phyloP scores from a whole-genome alignment of 2,888 invertebrate genomes.

The Platycheirus rosarum region DNA sequence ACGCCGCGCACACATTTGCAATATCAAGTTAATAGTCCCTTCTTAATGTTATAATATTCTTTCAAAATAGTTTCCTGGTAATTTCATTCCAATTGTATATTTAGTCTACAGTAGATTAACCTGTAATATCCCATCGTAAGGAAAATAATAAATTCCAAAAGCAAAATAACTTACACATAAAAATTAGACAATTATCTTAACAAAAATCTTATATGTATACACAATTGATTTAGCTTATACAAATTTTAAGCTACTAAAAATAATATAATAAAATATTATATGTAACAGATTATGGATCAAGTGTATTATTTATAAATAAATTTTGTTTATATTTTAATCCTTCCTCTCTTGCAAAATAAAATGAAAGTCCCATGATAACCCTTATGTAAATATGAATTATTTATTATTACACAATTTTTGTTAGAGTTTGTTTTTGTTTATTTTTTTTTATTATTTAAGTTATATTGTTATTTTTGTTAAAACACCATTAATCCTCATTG shows the following conservation, averaged over 20 bases:
- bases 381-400: slow-evolving; percentile 68
- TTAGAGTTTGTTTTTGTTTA: slow-evolving; percentile 70
- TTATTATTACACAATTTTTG: slow-evolving; percentile 63
- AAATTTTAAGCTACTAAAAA: slow-evolving; percentile 36
- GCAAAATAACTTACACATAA: slow-evolving; percentile 33
- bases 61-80: slow-evolving; percentile 36
- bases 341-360: slow-evolving; percentile 44
- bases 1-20: slow-evolving; percentile 32
- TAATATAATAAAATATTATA: slow-evolving; percentile 31
- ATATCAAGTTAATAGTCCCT: slow-evolving; percentile 5
- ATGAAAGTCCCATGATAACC: slow-evolving; percentile 37
- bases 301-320: slow-evolving; percentile 49
- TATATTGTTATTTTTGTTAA: slow-evolving; percentile 73
- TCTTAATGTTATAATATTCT: slow-evolving; percentile 25
- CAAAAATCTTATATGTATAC: slow-evolving; percentile 40
- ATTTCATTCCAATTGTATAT: slow-evolving; percentile 62
- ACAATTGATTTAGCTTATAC: slow-evolving; percentile 51
- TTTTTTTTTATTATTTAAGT: slow-evolving; percentile 65
- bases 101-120: slow-evolving; percentile 29
- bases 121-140: slow-evolving; percentile 54
- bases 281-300: slow-evolving; percentile 22
- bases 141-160: slow-evolving; percentile 58
- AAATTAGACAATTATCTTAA: slow-evolving; percentile 38
- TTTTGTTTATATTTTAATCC: slow-evolving; percentile 23
- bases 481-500: slow-evolving; percentile 73